Percentiles rank a stretch among this genome's conserved stretches.
phyloP scores from a whole-genome alignment of 2,113 vertebrate species.

The Pseudorhombus dupliciocellatus region DNA sequence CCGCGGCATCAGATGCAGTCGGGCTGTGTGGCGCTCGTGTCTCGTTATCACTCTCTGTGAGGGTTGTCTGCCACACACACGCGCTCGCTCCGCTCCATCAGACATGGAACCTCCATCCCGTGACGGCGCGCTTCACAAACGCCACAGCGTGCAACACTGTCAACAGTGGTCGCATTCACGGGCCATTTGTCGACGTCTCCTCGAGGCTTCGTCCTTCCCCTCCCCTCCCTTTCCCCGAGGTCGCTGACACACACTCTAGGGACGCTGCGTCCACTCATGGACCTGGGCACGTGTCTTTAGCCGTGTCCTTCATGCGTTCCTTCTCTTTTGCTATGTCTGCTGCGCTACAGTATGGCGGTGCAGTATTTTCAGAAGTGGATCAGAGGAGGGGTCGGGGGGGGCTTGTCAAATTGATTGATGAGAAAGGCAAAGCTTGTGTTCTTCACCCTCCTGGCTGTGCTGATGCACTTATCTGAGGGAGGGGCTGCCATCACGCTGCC shows the following conservation, averaged over 20 bases:
- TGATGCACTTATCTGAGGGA: constrained; percentile 74
- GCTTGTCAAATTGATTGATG: constrained; percentile 81
- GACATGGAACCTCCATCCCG: constrained; percentile 11
- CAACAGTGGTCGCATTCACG: neutral
- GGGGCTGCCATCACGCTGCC: constrained; percentile 56
- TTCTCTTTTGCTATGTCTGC: constrained; percentile 35
- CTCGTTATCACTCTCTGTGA: constrained; percentile 47
- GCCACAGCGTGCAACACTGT: constrained; percentile 29
- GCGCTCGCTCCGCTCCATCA: neutral
- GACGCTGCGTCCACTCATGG: constrained; percentile 1
- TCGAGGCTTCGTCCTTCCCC: constrained; percentile 31
- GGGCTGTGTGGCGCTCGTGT: constrained; percentile 17
- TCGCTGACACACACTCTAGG: constrained; percentile 15
- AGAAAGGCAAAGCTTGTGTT: constrained; percentile 73
- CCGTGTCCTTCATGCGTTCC: neutral
- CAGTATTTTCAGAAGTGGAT: constrained; percentile 49
- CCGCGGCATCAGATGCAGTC: constrained; percentile 38
- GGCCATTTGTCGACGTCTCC: constrained; percentile 25
- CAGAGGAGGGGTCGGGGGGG: constrained; percentile 2
- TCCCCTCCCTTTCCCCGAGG: constrained; percentile 16
- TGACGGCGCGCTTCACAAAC: constrained; percentile 10
- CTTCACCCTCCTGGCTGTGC: constrained; percentile 71
- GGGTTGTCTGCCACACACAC: constrained; percentile 23
- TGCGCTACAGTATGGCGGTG: constrained; percentile 22
- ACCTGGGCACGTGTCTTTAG: neutral